Evolutionary conservation across 1,140 invertebrate species (phyloP).

Genomic region (Stegodyphus dumicola): DNA sequence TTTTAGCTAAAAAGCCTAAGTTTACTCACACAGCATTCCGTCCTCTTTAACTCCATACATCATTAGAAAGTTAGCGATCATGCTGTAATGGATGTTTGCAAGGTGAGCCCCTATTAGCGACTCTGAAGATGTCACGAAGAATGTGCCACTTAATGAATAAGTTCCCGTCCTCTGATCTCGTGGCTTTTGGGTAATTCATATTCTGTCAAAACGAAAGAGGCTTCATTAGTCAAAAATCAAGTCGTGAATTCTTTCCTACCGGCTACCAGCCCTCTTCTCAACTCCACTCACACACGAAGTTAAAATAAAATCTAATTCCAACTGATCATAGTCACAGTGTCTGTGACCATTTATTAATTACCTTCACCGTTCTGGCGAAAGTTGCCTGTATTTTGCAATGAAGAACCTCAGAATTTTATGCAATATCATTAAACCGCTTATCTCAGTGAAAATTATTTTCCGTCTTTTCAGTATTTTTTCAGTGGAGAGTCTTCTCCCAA

Average conservation of each 20-base stretch:
- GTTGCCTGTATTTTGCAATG: too few relatives aligned
- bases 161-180: conserved; percentile 40
- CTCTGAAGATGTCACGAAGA: conserved; percentile 29
- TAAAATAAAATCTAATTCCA: too few relatives aligned
- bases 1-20: background rate
- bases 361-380: too few relatives aligned
- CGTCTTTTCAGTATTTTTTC: too few relatives aligned
- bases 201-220: conserved; percentile 22
- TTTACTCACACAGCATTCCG: background rate
- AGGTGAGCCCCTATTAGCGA: conserved; percentile 53
- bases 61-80: conserved; percentile 18
- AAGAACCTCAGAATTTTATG: too few relatives aligned
- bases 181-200: conserved; percentile 52
- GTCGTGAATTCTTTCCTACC: conserved; percentile 15
- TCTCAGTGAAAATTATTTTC: too few relatives aligned
- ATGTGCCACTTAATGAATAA: conserved; percentile 49
- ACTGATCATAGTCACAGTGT: too few relatives aligned
- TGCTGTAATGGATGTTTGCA: conserved; percentile 40
- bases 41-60: conserved; percentile 17
- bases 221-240: conserved; percentile 49
- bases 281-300: too few relatives aligned
- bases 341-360: too few relatives aligned
- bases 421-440: too few relatives aligned
- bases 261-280: background rate
- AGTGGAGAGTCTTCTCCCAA: too few relatives aligned